A percentile compares a stretch with the other conserved stretches of the same genome.
These are phyloP conservation scores for Gonioctena quinquepunctata DNA, from an alignment of 1,140 invertebrate species.

Conservation along the genomic window DNA sequence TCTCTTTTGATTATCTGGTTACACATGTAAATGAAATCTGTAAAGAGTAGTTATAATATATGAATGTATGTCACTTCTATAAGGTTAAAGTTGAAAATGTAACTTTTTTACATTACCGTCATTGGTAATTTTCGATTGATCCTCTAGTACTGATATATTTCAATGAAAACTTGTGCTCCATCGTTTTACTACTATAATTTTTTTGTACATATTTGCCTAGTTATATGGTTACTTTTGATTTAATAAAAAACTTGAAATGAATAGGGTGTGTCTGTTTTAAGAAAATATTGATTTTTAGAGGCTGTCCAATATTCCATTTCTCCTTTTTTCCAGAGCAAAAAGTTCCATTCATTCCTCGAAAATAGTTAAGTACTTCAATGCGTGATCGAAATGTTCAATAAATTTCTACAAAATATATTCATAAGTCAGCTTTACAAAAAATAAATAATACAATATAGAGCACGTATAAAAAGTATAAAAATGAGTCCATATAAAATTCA, in stretches of 20 bases:
- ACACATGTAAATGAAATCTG: neutral
- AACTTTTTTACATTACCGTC: neutral
- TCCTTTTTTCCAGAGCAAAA: too few relatives aligned
- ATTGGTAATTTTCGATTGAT: neutral
- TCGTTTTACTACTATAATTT: slow-evolving; percentile 11
- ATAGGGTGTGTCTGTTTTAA: neutral
- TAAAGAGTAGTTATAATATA: neutral
- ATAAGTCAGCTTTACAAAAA: slow-evolving; percentile 20
- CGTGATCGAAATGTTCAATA: too few relatives aligned
- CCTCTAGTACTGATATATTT: slow-evolving; percentile 7
- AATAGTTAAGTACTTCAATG: too few relatives aligned
- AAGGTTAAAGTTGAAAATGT: neutral
- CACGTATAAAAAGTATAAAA: slow-evolving; percentile 22
- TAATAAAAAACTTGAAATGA: slow-evolving; percentile 8
- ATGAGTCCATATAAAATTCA: neutral
- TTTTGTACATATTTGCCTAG: slow-evolving; percentile 14
- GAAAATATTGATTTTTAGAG: too few relatives aligned
- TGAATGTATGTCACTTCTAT: neutral
- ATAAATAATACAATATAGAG: slow-evolving; percentile 24
- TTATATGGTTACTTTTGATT: slow-evolving; percentile 21
- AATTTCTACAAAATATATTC: neutral
- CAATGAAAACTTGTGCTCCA: slow-evolving; percentile 14
- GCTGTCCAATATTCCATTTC: too few relatives aligned
- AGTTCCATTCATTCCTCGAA: too few relatives aligned
- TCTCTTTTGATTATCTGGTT: neutral